These are phyloP conservation scores for Chaetogeoica ovagalla DNA, from an alignment of 2,888 invertebrate genomes.

Conservation along the genomic window DNA sequence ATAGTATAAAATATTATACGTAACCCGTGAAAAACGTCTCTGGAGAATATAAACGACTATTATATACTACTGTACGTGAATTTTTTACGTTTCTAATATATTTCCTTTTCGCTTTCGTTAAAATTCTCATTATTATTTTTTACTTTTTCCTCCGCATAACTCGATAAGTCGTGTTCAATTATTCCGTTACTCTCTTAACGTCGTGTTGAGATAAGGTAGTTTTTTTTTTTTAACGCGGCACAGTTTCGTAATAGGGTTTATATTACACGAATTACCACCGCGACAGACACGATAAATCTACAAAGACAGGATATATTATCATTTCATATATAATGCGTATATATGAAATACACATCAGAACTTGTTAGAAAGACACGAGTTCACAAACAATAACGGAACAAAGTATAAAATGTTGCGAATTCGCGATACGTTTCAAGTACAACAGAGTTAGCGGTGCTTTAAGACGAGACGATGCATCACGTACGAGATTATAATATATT, in stretches of 20 bases:
- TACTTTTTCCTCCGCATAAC: no score
- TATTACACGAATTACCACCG: background rate
- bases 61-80: background rate
- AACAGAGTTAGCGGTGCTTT: background rate
- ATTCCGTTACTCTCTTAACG: no score
- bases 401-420: constrained; percentile 4
- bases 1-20: background rate
- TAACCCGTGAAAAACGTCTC: no score
- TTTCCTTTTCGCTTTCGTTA: background rate
- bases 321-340: background rate
- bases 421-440: background rate
- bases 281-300: background rate
- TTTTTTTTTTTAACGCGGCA: no score
- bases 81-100: background rate
- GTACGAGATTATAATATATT: no score
- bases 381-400: constrained; percentile 13
- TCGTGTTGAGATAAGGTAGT: no score
- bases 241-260: background rate
- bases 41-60: background rate
- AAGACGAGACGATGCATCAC: no score
- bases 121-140: no score
- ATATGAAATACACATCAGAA: background rate
- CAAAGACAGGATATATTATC: background rate
- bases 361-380: constrained; percentile 17
- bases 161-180: no score